Percentiles rank a stretch among this genome's conserved stretches.
Conservation (phyloP, 2,888 invertebrate species). For the Callyntrura guangdongensis region DNA sequence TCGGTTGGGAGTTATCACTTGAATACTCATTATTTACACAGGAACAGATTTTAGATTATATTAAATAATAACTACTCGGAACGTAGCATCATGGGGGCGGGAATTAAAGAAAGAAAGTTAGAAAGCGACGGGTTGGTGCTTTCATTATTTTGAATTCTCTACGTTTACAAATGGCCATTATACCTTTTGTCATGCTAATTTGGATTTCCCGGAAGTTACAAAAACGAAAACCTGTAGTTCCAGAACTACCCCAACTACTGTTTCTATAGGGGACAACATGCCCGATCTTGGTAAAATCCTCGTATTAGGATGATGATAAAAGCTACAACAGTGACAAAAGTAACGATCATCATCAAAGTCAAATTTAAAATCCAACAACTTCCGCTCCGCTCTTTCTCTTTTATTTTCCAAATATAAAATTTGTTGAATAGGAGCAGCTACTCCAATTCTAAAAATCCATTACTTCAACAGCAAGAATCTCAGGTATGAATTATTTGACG, state of each 20-base stretch:
- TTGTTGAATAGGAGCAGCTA: not conserved
- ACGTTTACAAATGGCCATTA: not conserved
- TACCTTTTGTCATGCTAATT: constrained; percentile 28
- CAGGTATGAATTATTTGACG: constrained; percentile 26
- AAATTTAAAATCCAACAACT: constrained; percentile 14
- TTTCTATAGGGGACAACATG: not conserved
- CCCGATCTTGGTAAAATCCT: not conserved
- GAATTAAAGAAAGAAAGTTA: not conserved
- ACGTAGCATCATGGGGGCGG: not conserved
- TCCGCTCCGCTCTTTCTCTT: not conserved
- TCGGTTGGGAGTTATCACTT: too few relatives aligned
- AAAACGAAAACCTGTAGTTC: not conserved
- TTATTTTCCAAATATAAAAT: not conserved
- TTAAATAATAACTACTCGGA: too few relatives aligned
- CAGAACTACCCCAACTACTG: not conserved
- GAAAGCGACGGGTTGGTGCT: not conserved
- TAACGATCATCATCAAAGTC: constrained; percentile 5
- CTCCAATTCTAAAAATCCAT: constrained; percentile 12
- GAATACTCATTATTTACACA: too few relatives aligned
- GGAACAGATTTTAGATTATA: too few relatives aligned
- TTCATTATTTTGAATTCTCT: not conserved
- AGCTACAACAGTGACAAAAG: not conserved
- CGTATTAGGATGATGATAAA: not conserved
- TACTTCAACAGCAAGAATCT: not conserved
- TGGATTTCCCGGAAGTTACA: constrained; percentile 21